A percentile compares a stretch with the other conserved stretches of the same genome.
Evolutionary conservation across 2,113 vertebrate genomes (phyloP).

Genomic region (Chionodraco myersi): DNA sequence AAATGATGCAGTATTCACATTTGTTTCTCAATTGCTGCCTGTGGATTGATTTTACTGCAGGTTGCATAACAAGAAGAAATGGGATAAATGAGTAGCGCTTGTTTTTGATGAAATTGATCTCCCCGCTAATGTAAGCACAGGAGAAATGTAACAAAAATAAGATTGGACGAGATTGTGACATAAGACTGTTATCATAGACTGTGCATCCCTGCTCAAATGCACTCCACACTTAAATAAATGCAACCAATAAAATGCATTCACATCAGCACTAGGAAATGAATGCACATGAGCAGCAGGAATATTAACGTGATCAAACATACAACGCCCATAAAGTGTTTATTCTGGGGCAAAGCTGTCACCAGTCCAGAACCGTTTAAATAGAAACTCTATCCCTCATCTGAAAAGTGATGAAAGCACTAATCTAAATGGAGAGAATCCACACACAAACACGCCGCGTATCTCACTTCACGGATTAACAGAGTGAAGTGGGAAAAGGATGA

Average conservation of each 20-base stretch:
- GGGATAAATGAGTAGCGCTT: not conserved
- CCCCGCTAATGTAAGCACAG: not conserved
- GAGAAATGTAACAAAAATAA: constrained; percentile 7
- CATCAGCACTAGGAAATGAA: constrained; percentile 1
- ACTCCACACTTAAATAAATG: not conserved
- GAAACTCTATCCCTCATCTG: constrained; percentile 39
- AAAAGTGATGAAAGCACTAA: constrained; percentile 61
- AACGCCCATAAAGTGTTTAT: constrained; percentile 31
- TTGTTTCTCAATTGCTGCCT: not conserved
- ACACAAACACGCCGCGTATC: constrained; percentile 37
- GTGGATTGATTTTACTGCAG: not conserved
- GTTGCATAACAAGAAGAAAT: not conserved
- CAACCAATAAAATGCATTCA: not conserved
- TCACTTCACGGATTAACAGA: constrained; percentile 60
- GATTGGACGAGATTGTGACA: not conserved
- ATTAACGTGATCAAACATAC: constrained; percentile 20
- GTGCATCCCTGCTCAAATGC: not conserved
- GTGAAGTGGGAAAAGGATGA: constrained; percentile 35
- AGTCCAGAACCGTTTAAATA: constrained; percentile 19
- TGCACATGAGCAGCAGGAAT: constrained; percentile 5
- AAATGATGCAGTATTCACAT: too few species aligned
- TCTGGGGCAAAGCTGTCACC: constrained; percentile 15
- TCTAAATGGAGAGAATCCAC: constrained; percentile 56
- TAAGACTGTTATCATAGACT: too few species aligned
- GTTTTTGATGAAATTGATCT: not conserved